phyloP scores from a whole-genome alignment of 1,140 invertebrate species.

The Eupristina koningsbergeri region DNA sequence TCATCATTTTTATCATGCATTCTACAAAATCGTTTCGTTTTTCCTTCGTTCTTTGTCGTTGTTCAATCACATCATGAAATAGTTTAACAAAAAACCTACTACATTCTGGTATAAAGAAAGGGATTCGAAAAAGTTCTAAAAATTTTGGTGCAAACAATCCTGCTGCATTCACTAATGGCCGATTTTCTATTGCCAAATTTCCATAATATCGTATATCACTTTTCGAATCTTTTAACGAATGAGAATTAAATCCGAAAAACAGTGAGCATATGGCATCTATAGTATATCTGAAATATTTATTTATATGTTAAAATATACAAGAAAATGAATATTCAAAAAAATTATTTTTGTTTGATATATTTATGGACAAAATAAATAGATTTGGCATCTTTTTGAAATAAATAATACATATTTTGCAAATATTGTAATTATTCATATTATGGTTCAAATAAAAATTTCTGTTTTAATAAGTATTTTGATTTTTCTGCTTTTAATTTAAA shows the following conservation, averaged over 20 bases:
- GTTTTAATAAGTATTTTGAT: too few species aligned
- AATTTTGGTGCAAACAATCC: constrained; percentile 1
- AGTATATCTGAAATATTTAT: constrained; percentile 65
- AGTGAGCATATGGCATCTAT: constrained; percentile 76
- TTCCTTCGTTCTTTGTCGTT: constrained; percentile 57
- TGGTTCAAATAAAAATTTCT: too few species aligned
- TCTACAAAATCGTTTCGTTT: constrained; percentile 63
- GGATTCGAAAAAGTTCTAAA: not conserved
- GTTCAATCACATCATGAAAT: constrained; percentile 55
- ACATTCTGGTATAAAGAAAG: constrained; percentile 35
- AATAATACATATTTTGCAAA: too few species aligned
- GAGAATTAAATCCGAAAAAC: constrained; percentile 72
- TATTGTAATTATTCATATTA: too few species aligned
- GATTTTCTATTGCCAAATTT: constrained; percentile 41
- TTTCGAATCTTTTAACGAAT: constrained; percentile 63
- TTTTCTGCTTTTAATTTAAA: too few species aligned
- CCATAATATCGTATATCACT: constrained; percentile 48
- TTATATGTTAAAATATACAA: not conserved
- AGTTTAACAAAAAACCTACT: constrained; percentile 58
- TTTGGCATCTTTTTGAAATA: too few species aligned
- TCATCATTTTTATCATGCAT: constrained; percentile 59
- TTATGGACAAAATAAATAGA: too few species aligned
- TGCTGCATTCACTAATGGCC: not conserved
- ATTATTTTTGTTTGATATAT: too few species aligned
- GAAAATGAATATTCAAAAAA: too few species aligned